A percentile compares a stretch with the other conserved stretches of the same genome.
These are phyloP conservation scores for Avahi laniger DNA, from an alignment of 2,797 vertebrate genomes.

Conservation along the genomic window DNA sequence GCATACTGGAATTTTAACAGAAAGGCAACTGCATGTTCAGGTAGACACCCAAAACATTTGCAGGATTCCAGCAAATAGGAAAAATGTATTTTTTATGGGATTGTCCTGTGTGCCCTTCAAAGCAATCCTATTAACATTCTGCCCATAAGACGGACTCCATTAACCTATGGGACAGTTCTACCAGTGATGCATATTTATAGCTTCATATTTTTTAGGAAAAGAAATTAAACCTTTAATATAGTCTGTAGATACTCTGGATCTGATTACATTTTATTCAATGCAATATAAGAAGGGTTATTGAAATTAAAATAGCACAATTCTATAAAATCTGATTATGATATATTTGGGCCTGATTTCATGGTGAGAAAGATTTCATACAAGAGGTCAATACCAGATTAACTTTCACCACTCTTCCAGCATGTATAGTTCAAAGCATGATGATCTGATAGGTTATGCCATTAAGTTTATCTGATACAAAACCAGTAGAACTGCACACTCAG, in stretches of 20 bases:
- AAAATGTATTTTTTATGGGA: not conserved
- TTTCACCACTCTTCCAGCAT: not conserved
- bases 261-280: not conserved
- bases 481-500: fast-evolving
- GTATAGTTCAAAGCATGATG: fast-evolving
- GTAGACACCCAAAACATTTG: not conserved
- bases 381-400: fast-evolving
- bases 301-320: not conserved
- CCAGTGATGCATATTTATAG: fast-evolving
- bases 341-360: not conserved
- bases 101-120: not conserved
- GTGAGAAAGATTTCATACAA: not conserved
- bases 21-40: not conserved
- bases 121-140: not conserved
- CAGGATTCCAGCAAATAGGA: not conserved
- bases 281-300: not conserved
- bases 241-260: too few relatives aligned
- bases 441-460: fast-evolving
- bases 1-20: not conserved
- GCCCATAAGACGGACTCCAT: not conserved
- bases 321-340: not conserved
- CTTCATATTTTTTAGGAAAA: not conserved
- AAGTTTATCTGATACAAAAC: too few relatives aligned
- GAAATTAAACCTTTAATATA: not conserved
- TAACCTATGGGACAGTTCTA: too few relatives aligned